phyloP scores from a whole-genome alignment of 1,140 invertebrate genomes.

The Orchestia grillus region DNA sequence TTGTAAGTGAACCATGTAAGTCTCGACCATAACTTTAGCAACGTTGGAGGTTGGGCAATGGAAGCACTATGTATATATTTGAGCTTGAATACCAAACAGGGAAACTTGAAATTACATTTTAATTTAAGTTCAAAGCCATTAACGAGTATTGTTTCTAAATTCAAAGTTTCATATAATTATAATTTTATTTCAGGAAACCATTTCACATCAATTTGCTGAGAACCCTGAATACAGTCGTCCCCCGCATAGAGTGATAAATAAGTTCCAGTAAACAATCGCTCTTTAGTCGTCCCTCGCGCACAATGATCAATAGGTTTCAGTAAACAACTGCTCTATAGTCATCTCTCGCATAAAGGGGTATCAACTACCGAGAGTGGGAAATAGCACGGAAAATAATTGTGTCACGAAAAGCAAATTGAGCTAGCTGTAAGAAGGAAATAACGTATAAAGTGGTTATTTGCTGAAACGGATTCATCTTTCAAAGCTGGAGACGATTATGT shows the following conservation, averaged over 20 bases:
- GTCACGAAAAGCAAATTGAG: too few species aligned
- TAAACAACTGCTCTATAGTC: too few species aligned
- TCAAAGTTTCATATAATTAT: not conserved
- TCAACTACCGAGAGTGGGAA: too few species aligned
- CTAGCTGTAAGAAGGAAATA: too few species aligned
- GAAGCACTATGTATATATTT: not conserved
- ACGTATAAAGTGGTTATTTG: too few species aligned
- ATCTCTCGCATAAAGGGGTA: too few species aligned
- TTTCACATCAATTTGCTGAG: not conserved
- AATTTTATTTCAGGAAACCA: not conserved
- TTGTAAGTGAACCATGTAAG: not conserved
- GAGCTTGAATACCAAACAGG: not conserved
- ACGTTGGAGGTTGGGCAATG: not conserved
- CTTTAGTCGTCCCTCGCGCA: too few species aligned
- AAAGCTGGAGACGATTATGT: not conserved
- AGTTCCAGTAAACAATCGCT: too few species aligned
- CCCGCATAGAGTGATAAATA: too few species aligned
- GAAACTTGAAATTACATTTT: not conserved
- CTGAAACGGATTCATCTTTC: too few species aligned
- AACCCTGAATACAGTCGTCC: not conserved
- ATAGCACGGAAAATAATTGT: too few species aligned
- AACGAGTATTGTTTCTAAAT: not conserved
- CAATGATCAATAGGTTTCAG: too few species aligned
- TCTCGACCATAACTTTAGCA: not conserved
- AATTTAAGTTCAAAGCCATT: not conserved